phyloP scores from a whole-genome alignment of 2,888 invertebrate genomes.

The Herminia tarsipennalis region DNA sequence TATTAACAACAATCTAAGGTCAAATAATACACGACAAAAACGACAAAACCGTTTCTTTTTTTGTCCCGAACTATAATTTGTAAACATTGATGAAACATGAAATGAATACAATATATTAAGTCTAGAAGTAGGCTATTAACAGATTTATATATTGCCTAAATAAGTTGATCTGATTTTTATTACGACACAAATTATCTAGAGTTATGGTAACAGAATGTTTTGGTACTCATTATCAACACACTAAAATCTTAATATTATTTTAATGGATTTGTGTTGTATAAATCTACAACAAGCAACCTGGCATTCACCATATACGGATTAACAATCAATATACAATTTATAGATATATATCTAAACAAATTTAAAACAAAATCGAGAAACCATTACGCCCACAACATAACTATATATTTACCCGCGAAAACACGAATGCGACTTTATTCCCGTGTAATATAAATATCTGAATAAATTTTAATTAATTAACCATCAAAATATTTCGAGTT shows the following conservation, averaged over 20 bases:
- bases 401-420: slow-evolving; percentile 21
- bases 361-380: slow-evolving; percentile 24
- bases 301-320: slow-evolving; percentile 4
- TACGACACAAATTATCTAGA: no score
- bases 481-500: slow-evolving; percentile 22
- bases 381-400: slow-evolving; percentile 23
- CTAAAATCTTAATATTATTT: no score
- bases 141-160: no score
- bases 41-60: no score
- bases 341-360: slow-evolving; percentile 19
- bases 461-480: slow-evolving; percentile 39
- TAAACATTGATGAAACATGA: no score
- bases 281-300: background rate
- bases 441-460: slow-evolving; percentile 22
- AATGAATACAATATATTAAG: no score
- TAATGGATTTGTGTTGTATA: slow-evolving; percentile 2
- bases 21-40: no score
- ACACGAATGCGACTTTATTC: slow-evolving; percentile 14
- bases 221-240: background rate
- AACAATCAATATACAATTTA: slow-evolving; percentile 7
- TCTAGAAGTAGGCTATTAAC: no score
- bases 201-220: no score
- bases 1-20: no score
- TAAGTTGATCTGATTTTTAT: no score
- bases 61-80: no score